Evolutionary conservation across 2,888 invertebrate genomes (phyloP).

Genomic region (Anarsia innoxiella): DNA sequence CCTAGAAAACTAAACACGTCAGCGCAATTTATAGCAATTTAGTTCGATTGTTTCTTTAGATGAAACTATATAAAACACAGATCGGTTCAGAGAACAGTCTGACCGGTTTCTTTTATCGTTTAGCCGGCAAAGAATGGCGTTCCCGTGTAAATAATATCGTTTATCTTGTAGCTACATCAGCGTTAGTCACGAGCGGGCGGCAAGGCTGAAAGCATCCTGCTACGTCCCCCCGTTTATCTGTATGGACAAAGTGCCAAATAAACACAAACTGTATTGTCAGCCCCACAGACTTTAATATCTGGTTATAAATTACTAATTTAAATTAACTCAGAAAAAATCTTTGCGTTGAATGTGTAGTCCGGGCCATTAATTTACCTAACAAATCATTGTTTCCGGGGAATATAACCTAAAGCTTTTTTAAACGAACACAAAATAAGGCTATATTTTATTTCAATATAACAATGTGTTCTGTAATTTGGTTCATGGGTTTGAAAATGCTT

Average conservation of each 20-base stretch:
- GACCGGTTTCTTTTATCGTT: conserved; percentile 30
- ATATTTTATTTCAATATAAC: too few relatives aligned
- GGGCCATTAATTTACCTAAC: conserved; percentile 8
- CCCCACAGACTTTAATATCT: too few relatives aligned
- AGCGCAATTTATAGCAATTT: conserved; percentile 6
- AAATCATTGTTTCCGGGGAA: conserved; percentile 6
- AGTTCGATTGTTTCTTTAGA: conserved; percentile 7
- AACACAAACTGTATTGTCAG: conserved; percentile 27
- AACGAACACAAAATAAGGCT: conserved; percentile 17
- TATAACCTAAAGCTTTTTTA: background rate
- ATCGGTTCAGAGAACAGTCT: conserved; percentile 25
- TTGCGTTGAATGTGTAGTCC: conserved; percentile 7
- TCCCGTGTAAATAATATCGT: conserved; percentile 49
- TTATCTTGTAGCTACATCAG: conserved; percentile 57
- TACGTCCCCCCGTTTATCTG: conserved; percentile 42
- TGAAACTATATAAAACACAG: conserved; percentile 20
- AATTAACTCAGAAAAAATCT: too few relatives aligned
- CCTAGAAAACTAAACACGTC: too few relatives aligned
- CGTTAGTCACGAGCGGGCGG: conserved; percentile 57
- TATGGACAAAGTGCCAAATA: conserved; percentile 35
- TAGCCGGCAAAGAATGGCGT: conserved; percentile 29
- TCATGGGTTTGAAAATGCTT: too few relatives aligned
- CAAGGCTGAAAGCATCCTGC: conserved; percentile 50
- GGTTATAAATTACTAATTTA: too few relatives aligned
- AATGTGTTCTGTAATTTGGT: too few relatives aligned